These are phyloP conservation scores for Drosophila melanica DNA, from an alignment of 1,140 invertebrate genomes.

Conservation along the genomic window DNA sequence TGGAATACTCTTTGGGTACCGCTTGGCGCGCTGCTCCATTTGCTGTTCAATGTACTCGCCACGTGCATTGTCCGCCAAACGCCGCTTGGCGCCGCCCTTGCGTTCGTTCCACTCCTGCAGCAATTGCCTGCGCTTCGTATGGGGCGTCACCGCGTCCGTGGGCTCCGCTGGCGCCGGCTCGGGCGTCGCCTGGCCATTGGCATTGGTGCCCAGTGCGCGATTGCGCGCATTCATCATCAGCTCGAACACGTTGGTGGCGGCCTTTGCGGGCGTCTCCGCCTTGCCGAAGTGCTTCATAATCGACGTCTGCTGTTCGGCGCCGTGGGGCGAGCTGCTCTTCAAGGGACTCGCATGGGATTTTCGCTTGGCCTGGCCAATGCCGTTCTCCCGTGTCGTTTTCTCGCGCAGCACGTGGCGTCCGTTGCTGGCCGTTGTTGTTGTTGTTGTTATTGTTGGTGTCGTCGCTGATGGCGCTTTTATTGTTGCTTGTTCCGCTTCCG, in stretches of 20 bases:
- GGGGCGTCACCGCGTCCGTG: conserved; percentile 80
- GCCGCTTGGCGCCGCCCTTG: conserved; percentile 86
- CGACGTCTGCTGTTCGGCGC: conserved; percentile 37
- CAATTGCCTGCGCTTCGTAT: conserved; percentile 85
- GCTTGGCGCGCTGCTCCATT: conserved; percentile 86
- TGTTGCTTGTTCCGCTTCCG: neutral
- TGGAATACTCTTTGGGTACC: conserved; percentile 40
- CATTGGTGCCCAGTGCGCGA: conserved; percentile 87
- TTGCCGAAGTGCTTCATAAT: conserved; percentile 67
- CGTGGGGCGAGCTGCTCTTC: conserved; percentile 55
- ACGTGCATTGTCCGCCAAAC: conserved; percentile 85
- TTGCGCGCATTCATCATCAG: conserved; percentile 87
- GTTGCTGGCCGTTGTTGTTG: conserved; percentile 23
- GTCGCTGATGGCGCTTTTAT: neutral
- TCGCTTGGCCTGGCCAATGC: conserved; percentile 39
- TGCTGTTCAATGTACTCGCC: conserved; percentile 85
- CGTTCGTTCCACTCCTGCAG: conserved; percentile 86
- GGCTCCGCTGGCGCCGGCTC: conserved; percentile 32
- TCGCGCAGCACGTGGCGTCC: conserved; percentile 57
- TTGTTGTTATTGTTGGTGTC: neutral
- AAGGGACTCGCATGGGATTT: conserved; percentile 49
- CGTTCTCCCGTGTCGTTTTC: conserved; percentile 67
- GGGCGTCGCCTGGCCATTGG: conserved; percentile 84
- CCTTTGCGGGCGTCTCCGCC: conserved; percentile 3
- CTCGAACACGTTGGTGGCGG: conserved; percentile 86